Base-by-base conservation (phyloP, 2,797 vertebrate species). In the Zalophus californianus region DNA sequence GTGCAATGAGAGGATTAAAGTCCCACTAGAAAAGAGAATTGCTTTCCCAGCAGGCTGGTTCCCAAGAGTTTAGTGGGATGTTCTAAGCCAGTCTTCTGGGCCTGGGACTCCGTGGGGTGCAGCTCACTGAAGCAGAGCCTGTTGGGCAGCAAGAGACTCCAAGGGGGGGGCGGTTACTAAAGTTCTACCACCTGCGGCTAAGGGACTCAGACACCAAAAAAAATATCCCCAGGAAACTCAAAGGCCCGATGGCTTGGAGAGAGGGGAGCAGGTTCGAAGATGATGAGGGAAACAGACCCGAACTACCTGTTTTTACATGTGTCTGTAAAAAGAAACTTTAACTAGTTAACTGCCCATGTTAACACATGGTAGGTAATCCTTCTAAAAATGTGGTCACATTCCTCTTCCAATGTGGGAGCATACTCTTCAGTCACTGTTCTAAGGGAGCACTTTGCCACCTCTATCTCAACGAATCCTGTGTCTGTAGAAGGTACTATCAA, bases 241-340 rank as follows among this genome's bases (percentile, higher is more conserved):
- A 35, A 58, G 29, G 25, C 21, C n/a, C 41, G 7, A 50, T 27
- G 20, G 25, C 78, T 73, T 50, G 21, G 54, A 58, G 35, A 38
- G 38, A 88, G 23, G 8, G 18, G 44, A 12, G 66, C 50, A 64
- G 35, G 38, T 68, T 72, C 60, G 75, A 83, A 89, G 83, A 48
- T 73, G 73, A 72, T 86, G 84, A 87, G 50, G 25, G 64, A 89
- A 73, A 56, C 21, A 41, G 80, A 44, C 48, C 72, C 91, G 86
- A 94, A 68, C 23, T 72, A 77, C 41, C n/a, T 9, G 54, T 35
- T 68, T 94, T 94, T 89, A 95, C 72, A 68, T 58, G 79, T 29
- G 23, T 16, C 73, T 93, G 66, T 80, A 94, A 96, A 96, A 94
- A 86, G 92, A 96, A 70, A 70, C 50, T 94, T 78, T 80, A n/a